Evolutionary conservation across 1,140 invertebrate genomes (phyloP), one percentile per base, ranked within the genome.

Genomic region (Neodiprion lecontei): DNA sequence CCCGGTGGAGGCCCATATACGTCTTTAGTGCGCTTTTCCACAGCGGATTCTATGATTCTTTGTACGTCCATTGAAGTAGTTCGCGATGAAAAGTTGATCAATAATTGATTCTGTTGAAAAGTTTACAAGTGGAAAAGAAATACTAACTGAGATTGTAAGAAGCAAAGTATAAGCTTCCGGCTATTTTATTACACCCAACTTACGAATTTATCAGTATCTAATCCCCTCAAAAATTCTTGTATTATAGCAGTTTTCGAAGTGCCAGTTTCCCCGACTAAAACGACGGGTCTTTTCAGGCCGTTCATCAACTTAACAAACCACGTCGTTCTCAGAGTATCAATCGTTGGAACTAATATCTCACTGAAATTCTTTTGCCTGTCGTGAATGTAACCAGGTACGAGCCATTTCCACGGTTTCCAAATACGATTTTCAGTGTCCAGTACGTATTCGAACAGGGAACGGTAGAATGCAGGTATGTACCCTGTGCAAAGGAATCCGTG

Each of bases 171-270:
- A 10, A 72, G 47, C 9, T 72, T 72, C 12, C n/a, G 28, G 66
- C 49, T 40, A n/a, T 67, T 12, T 74, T 11, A 66, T 49, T 74
- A 71, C 17, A 50, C 71, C 48, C 67, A 74, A 89, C 91, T 92
- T 87, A 96, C 94, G 88, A 93, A 95, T 86, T 88, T 89, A 75
- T 93, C 91, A 7, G 89, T 76, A 82, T 94, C 91, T 21, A 97
- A 83, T 61, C 91, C 91, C 76, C 92, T 89, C 23, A 97, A 86
- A 88, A 96, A 97, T 81, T 96, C 93, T 75, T 92, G 91, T 73
- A 96, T 94, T 65, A 96, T 96, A 0, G 96, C 95, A 1, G 96
- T 96, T 89, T 98, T 98, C 0, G 96, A 96, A 61, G 96, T 96
- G 8, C 96, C 96, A 5, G 95, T 96, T 81, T 97, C 96, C 2